Evolutionary conservation across 2,113 vertebrate genomes (phyloP), one percentile per base, ranked within the genome.

Genomic region (Labeo rohita): DNA sequence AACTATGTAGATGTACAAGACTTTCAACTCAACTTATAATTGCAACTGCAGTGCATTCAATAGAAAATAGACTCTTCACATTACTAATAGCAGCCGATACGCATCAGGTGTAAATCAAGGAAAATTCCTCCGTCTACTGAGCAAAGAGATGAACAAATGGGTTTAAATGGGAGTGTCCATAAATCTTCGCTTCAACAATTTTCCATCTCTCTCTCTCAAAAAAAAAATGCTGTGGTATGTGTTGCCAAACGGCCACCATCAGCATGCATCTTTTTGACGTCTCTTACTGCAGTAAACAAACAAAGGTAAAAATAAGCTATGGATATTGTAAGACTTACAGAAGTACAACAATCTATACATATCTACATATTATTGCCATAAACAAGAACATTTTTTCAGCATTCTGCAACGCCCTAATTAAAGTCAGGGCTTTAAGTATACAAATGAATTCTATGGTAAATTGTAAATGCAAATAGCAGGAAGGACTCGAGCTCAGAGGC

Each of bases 301-400:
- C 28, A 93, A 94, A 93, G 92, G 93, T 52, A 80, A 92, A 92
- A 86, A 91, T 84, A 85, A 91, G 80, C 72, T 87, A 90, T 87
- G 80, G 89, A 93, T 89, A 45, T 47, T 52, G 88, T 87, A 91
- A 90, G 92, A 93, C 88, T 85, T 85, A 82, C 86, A 86, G 68
- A 72, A 45, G 39, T 11, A 45, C 89, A 96, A 94, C 93, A 95
- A 78, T 96, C 95, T 97, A 96, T 93, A 97, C 97, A 96, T 97
- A 97, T 98, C 96, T 98, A 99, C 95, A 96, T 95, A 97, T 98
- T 98, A 99, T 99, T 99, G 98, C 97, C 97, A 97, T 96, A 96
- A 96, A 96, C 92, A 95, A 96, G 93, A 96, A 95, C 94, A 95
- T 95, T 96, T 95, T 94, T 70, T 8, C 28, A 95, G 96, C 97